Evolutionary conservation across 2,113 vertebrate genomes (phyloP).

Genomic region (Xyliphius kryptos): DNA sequence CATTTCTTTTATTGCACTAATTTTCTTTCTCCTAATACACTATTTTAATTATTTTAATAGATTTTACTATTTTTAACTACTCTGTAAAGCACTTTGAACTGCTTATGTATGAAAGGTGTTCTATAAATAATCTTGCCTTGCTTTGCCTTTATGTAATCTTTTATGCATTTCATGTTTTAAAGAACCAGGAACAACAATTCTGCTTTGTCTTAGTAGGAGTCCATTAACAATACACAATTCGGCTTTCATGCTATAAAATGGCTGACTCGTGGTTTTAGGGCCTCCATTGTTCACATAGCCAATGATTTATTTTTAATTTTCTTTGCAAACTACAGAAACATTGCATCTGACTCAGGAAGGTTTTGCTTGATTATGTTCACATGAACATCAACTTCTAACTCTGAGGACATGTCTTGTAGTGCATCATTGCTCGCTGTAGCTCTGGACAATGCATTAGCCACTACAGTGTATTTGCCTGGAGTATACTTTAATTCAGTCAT

Average conservation of each 20-base stretch:
- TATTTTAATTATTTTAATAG: too few relatives aligned
- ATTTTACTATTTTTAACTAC: too few relatives aligned
- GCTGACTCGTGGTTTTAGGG: neutral
- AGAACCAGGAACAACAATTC: slow-evolving; percentile 17
- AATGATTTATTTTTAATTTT: slow-evolving; percentile 28
- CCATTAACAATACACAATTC: slow-evolving; percentile 22
- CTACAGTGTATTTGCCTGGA: slow-evolving; percentile 23
- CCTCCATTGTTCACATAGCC: slow-evolving; percentile 3
- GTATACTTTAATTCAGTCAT: slow-evolving; percentile 37
- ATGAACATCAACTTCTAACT: slow-evolving; percentile 10
- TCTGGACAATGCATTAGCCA: slow-evolving; percentile 18
- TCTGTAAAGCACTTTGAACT: too few relatives aligned
- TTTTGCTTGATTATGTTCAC: slow-evolving; percentile 10
- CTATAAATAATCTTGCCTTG: slow-evolving; percentile 25
- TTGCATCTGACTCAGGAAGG: slow-evolving; percentile 24
- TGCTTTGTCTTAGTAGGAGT: slow-evolving; percentile 17
- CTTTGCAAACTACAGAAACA: slow-evolving; percentile 18
- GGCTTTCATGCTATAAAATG: slow-evolving; percentile 20
- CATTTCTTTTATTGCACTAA: too few relatives aligned
- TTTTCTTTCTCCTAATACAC: too few relatives aligned
- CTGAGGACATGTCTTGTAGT: neutral
- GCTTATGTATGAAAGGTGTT: too few relatives aligned
- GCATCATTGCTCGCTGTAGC: neutral
- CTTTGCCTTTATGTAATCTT: slow-evolving; percentile 29
- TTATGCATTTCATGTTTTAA: slow-evolving; percentile 23